phyloP scores from a whole-genome alignment of 2,888 invertebrate genomes.

The Abscondita cerata region DNA sequence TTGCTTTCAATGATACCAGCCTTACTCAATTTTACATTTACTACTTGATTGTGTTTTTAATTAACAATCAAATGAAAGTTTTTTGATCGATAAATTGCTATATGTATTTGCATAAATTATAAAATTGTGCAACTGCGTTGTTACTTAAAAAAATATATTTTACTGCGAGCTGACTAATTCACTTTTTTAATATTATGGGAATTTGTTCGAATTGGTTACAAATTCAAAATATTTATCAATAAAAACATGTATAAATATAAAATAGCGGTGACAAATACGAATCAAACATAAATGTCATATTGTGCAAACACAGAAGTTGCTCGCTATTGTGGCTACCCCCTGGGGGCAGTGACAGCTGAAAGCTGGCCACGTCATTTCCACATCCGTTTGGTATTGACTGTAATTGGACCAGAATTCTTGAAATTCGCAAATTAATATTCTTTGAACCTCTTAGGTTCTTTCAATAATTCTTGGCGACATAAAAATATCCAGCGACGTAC shows the following conservation, averaged over 20 bases:
- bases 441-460: not conserved
- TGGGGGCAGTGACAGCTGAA: slow-evolving; percentile 32
- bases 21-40: too few relatives aligned
- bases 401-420: slow-evolving; percentile 34
- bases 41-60: too few relatives aligned
- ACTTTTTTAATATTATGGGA: too few relatives aligned
- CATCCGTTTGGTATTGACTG: slow-evolving; percentile 35
- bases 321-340: slow-evolving; percentile 35
- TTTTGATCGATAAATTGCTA: too few relatives aligned
- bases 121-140: too few relatives aligned
- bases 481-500: not conserved
- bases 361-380: slow-evolving; percentile 38
- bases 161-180: too few relatives aligned
- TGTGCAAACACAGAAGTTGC: slow-evolving; percentile 29
- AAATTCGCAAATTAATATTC: slow-evolving; percentile 20
- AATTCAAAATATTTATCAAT: not conserved
- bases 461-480: not conserved
- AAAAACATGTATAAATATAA: slow-evolving; percentile 11
- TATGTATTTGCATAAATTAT: too few relatives aligned
- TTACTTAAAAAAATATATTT: too few relatives aligned
- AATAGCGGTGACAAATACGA: slow-evolving; percentile 25
- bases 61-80: too few relatives aligned
- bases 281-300: slow-evolving; percentile 34
- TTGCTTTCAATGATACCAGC: too few relatives aligned
- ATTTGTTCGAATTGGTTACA: too few relatives aligned